A percentile compares a stretch with the other conserved stretches of the same genome.
phyloP scores from a whole-genome alignment of 2,888 invertebrate genomes.

The Zootermopsis nevadensis region DNA sequence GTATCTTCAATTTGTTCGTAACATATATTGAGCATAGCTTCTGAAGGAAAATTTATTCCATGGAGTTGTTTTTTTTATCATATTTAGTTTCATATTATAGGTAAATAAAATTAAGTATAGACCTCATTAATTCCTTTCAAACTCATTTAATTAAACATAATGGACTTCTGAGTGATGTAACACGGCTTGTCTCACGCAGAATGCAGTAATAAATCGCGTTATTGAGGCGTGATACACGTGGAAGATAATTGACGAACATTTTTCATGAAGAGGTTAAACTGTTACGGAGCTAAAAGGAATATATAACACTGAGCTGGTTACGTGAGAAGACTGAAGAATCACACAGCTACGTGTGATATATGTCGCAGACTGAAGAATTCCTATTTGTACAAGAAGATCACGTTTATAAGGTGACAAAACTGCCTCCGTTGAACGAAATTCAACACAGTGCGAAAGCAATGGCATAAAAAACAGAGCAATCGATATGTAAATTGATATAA shows the following conservation, averaged over 20 bases:
- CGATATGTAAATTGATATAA: conserved; percentile 29
- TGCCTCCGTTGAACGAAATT: background rate
- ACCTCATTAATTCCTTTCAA: too few species aligned
- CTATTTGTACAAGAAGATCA: background rate
- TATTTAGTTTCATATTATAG: too few species aligned
- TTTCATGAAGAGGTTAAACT: background rate
- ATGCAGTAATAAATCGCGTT: too few species aligned
- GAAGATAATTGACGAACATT: background rate
- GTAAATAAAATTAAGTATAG: too few species aligned
- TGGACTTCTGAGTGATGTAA: too few species aligned
- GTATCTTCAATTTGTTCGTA: too few species aligned
- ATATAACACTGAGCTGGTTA: conserved; percentile 9
- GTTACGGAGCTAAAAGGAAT: background rate
- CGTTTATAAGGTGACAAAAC: conserved; percentile 16
- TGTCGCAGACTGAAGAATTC: background rate
- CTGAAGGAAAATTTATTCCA: too few species aligned
- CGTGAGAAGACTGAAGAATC: background rate
- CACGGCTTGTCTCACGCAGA: too few species aligned
- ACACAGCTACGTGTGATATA: background rate
- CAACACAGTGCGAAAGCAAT: background rate
- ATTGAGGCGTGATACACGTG: too few species aligned
- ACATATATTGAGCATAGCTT: too few species aligned
- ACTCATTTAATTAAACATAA: too few species aligned
- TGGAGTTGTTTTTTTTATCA: too few species aligned
- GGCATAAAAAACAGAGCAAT: background rate